Evolutionary conservation across 2,113 vertebrate genomes (phyloP), one percentile per base, ranked within the genome.

Genomic region (Pelobates fuscus): DNA sequence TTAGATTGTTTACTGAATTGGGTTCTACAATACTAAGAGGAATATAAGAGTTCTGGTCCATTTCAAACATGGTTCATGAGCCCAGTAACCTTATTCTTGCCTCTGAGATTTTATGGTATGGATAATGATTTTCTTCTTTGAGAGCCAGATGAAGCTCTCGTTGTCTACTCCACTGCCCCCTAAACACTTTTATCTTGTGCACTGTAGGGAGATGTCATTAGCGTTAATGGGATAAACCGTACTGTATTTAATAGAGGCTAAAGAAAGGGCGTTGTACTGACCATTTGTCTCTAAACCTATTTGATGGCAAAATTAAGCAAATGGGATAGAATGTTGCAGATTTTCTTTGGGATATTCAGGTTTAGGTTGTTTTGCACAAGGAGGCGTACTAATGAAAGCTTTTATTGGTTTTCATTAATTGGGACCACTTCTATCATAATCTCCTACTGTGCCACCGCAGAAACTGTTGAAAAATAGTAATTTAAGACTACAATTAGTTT

Each of bases 321-420:
- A n/a, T n/a, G n/a, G n/a, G n/a, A n/a, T n/a, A n/a, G n/a, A n/a
- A n/a, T n/a, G n/a, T 32, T 1, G 32, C 10, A 10, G 32, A 37
- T 44, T 52, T 52, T 49, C 20, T 62, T 21, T 7, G 57, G 70
- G 70, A 25, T 62, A 52, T 62, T 30, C 21, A 29, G 70, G 70
- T 30, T 63, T 24, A 62, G n/a, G 25, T 3, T 23, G 18, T 5
- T 49, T 37, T 46, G 26, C 24, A 23, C 27, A 52, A 59, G 12
- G 24, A 32, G 5, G 26, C 30, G 43, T 41, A 32, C 21, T 71
- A 60, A 61, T 71, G 57, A 23, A 46, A 44, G 37, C 41, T 8
- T 27, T 61, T 61, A 60, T 61, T 44, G 52, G 55, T 71, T 71
- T 61, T 61, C 57, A 27, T 71, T 71, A 71, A 71, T 61, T 60